A percentile compares a stretch with the other conserved stretches of the same genome.
These are phyloP conservation scores for Sussaba pulchella DNA, from an alignment of 2,888 invertebrate genomes.

Conservation along the genomic window DNA sequence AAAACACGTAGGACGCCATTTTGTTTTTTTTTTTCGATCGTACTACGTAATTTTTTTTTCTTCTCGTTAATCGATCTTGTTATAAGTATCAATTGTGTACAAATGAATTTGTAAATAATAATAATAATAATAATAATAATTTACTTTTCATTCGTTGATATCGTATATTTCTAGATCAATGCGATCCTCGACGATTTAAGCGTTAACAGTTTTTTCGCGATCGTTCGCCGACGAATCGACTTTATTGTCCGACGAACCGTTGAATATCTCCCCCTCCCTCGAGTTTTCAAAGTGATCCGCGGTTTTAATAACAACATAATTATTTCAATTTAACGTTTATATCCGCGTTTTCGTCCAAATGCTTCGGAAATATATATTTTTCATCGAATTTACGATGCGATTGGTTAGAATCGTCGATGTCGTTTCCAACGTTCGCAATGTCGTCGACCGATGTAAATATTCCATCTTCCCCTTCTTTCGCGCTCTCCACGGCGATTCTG, in stretches of 20 bases:
- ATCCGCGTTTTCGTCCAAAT: constrained; percentile 64
- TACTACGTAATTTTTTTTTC: no score
- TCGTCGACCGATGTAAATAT: constrained; percentile 37
- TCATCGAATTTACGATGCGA: constrained; percentile 70
- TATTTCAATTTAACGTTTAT: constrained; percentile 4
- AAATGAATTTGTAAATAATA: constrained; percentile 33
- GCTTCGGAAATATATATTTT: constrained; percentile 67
- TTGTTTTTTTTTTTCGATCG: not conserved
- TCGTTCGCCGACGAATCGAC: constrained; percentile 55
- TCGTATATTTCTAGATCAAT: constrained; percentile 32
- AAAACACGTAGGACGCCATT: constrained; percentile 38
- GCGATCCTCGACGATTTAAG: constrained; percentile 28
- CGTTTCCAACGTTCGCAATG: no score
- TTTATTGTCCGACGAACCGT: constrained; percentile 36
- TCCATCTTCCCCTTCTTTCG: constrained; percentile 20
- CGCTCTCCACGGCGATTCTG: constrained; percentile 35
- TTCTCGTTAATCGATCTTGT: no score
- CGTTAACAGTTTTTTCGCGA: constrained; percentile 60
- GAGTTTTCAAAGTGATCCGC: constrained; percentile 37
- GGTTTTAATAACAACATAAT: constrained; percentile 34
- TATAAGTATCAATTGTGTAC: constrained; percentile 7
- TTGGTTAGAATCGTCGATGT: constrained; percentile 57
- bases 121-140: constrained; percentile 20
- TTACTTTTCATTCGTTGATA: constrained; percentile 15
- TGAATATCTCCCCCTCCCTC: constrained; percentile 28